Evolutionary conservation across 2,797 vertebrate species (phyloP).

Genomic region (Somateria mollissima): DNA sequence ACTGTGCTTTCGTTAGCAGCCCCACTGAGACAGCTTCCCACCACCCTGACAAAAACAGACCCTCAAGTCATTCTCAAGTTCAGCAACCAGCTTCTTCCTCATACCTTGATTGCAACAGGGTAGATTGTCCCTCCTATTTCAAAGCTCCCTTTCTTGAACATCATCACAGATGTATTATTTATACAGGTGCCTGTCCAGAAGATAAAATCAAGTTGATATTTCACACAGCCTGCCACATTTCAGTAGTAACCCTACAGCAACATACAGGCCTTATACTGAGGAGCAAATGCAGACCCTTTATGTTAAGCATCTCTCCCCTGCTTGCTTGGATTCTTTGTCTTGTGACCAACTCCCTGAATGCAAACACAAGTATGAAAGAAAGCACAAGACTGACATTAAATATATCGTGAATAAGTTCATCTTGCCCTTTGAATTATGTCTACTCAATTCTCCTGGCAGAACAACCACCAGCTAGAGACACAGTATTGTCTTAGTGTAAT

Average conservation of each 20-base stretch:
- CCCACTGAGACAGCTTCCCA: background rate
- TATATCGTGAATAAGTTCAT: no score
- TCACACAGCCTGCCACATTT: background rate
- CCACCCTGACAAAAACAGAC: background rate
- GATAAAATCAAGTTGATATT: background rate
- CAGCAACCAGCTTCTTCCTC: background rate
- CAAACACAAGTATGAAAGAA: background rate
- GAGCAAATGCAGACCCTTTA: background rate
- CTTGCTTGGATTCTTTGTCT: background rate
- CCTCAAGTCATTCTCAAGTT: background rate
- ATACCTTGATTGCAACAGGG: constrained; percentile 95
- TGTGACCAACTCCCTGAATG: background rate
- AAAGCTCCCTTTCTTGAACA: constrained; percentile 99
- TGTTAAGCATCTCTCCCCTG: background rate
- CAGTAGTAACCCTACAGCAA: background rate
- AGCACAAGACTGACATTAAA: background rate
- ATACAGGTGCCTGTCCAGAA: constrained; percentile 89
- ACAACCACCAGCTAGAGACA: background rate
- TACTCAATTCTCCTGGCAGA: background rate
- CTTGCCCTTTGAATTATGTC: no score
- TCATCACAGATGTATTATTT: constrained; percentile 99
- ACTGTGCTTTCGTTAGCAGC: background rate
- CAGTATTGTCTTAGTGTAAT: background rate
- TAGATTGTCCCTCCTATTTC: constrained; percentile 94
- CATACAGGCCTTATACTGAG: background rate